Base-by-base conservation (phyloP, 2,888 invertebrate species). In the Drosophila macrospina region DNA sequence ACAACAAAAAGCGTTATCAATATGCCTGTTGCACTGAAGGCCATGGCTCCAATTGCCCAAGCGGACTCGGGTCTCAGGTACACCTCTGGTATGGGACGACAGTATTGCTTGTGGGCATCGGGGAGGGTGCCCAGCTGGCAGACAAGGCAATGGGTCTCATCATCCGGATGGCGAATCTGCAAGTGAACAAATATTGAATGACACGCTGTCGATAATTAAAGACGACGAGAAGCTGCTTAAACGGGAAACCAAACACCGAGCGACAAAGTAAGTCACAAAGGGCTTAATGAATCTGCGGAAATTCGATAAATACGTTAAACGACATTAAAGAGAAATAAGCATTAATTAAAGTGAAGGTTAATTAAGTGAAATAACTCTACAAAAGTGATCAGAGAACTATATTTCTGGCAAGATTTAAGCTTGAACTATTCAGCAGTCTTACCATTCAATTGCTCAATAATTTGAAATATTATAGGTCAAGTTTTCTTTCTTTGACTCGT, bases 41-140 rank as follows among this genome's bases (percentile, higher is more conserved):
- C 94, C 96, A 98, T 97, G 10, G 98, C 98, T 0, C 97, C 98
- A 67, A 98, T 97, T 4, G 98, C 98, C 96, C 98, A 97, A 48
- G 96, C 96, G 72, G 97, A 97, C 90, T 96, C 96, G 10, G 96
- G 95, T 16, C 95, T 93, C 66, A 97, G 93, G 91, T 96, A 97
- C 60, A 96, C 95, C 92, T 97, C 97, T 0, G 97, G 96, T 74
- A 97, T 96, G 62, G 95, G 94, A 11, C 94, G 94, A 92, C 97
- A 98, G 78, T 93, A 93, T 24, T 95, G 95, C 78, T 97, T 96
- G 50, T 95, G 94, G 0, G 93, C 93, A 91, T 97, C 96, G 0
- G 98, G 98, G 34, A 98, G 93, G 0, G 96, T 96, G 26, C 98
- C 98, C 80, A 95, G 93, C 7, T 95, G 95, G 90, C 98, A 98